Evolutionary conservation across 2,113 vertebrate species (phyloP).

Genomic region (Garra rufa): DNA sequence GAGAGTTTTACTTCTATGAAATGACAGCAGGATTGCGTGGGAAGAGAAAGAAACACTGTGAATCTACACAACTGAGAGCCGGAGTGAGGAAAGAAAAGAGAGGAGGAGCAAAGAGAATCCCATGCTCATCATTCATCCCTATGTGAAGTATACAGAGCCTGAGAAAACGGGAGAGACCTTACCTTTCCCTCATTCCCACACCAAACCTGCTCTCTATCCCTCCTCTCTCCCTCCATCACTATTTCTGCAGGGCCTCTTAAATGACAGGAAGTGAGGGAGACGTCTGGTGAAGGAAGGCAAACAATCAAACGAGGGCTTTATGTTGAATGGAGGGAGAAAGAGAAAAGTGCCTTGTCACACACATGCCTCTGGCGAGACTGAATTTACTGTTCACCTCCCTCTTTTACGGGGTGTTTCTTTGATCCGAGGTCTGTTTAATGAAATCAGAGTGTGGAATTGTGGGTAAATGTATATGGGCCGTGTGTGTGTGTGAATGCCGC

Average conservation of each 20-base stretch:
- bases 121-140: constrained; percentile 44
- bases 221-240: constrained; percentile 44
- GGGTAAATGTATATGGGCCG: background rate
- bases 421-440: constrained; percentile 30
- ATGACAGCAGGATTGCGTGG: background rate
- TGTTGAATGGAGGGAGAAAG: constrained; percentile 22
- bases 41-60: background rate
- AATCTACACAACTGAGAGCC: background rate
- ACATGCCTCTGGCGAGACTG: constrained; percentile 35
- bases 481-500: constrained; percentile 12
- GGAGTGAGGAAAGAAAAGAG: background rate
- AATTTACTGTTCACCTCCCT: constrained; percentile 37
- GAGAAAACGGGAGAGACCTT: constrained; percentile 31
- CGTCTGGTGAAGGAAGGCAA: constrained; percentile 46
- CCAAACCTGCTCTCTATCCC: constrained; percentile 37
- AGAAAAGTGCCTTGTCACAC: constrained; percentile 54
- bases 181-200: constrained; percentile 48
- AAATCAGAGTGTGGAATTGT: constrained; percentile 15
- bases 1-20: background rate
- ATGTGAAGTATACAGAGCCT: constrained; percentile 25
- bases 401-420: constrained; percentile 50
- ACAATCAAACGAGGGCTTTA: constrained; percentile 46
- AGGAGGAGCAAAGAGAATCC: constrained; percentile 15
- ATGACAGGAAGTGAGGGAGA: constrained; percentile 55
- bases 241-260: constrained; percentile 50